Conservation (phyloP, 2,888 invertebrate species). For the Melieria picta region DNA sequence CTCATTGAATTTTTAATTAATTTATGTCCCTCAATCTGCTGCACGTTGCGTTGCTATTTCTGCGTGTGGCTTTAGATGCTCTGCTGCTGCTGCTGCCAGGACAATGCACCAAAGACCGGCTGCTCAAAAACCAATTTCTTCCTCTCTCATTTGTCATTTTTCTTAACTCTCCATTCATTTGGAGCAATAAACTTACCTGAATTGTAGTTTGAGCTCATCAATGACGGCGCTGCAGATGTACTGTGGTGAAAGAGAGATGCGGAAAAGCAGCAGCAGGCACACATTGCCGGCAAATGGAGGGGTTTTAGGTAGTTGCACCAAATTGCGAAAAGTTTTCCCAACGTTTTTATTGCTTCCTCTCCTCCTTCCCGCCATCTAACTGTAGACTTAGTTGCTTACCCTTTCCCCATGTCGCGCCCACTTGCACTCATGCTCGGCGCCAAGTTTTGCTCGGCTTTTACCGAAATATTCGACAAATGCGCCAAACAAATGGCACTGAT, state of each 20-base stretch:
- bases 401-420: too few relatives aligned
- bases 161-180: neutral
- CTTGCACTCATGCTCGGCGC: too few relatives aligned
- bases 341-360: constrained; percentile 23
- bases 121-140: neutral
- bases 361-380: neutral
- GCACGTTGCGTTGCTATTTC: constrained; percentile 3
- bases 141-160: neutral
- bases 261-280: neutral
- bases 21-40: constrained; percentile 36
- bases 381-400: neutral
- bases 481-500: constrained; percentile 45
- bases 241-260: too few relatives aligned
- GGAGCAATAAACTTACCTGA: constrained; percentile 20
- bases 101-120: neutral
- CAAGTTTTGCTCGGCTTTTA: neutral
- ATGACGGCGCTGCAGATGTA: neutral
- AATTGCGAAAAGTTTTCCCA: constrained; percentile 30
- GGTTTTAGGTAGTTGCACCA: constrained; percentile 22
- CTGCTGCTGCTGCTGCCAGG: neutral
- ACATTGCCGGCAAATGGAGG: constrained; percentile 5
- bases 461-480: constrained; percentile 23
- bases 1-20: constrained; percentile 61
- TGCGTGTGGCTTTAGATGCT: neutral
- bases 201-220: constrained; percentile 22